phyloP scores from a whole-genome alignment of 1,140 invertebrate genomes.

The Apis laboriosa region DNA sequence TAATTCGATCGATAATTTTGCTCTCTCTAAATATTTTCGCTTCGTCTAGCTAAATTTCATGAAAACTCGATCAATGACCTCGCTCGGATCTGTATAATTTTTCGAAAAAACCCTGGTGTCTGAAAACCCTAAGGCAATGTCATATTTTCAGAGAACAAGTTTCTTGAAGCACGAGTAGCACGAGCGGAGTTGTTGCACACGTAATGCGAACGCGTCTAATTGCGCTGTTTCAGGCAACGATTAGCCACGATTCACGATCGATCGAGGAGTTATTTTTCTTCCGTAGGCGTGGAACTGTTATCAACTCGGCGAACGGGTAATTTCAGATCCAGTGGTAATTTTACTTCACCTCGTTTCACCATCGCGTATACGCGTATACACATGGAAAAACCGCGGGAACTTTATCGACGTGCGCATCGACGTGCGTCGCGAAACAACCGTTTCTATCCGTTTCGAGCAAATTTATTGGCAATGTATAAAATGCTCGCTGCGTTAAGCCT shows the following conservation, averaged over 20 bases:
- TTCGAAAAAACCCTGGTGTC: no score
- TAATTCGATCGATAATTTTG: no score
- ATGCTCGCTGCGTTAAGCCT: background rate
- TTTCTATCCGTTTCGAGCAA: background rate
- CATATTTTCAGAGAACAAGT: background rate
- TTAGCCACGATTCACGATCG: constrained; percentile 31
- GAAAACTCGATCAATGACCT: background rate
- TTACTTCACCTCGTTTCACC: background rate
- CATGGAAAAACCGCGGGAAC: background rate
- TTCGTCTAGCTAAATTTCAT: background rate
- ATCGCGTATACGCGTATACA: no score
- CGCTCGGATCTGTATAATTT: no score
- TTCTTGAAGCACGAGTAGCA: no score
- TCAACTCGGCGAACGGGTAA: background rate
- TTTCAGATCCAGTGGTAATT: background rate
- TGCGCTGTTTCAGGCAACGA: constrained; percentile 27
- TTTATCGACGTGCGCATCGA: constrained; percentile 13
- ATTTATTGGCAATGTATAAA: background rate
- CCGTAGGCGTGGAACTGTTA: constrained; percentile 20
- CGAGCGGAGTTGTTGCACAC: background rate
- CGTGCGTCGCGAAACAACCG: background rate
- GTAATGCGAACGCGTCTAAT: constrained; percentile 17
- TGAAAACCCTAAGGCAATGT: background rate
- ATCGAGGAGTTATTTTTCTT: constrained; percentile 25
- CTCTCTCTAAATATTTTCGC: no score